Conservation (phyloP, 2,113 vertebrate genomes). For the Canis aureus region DNA sequence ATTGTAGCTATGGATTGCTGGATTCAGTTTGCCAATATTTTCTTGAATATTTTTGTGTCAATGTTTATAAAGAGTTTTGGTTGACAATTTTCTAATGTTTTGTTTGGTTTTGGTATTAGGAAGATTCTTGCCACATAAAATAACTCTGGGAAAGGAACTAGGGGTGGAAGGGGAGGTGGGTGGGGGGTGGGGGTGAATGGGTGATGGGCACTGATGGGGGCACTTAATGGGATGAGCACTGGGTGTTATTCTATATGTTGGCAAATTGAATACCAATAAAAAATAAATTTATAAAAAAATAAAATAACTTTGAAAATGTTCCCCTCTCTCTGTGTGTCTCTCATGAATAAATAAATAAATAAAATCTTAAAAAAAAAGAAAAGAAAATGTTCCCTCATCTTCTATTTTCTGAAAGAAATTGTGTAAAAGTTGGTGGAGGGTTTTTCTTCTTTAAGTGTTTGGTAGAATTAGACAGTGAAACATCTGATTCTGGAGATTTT, state of each 20-base stretch:
- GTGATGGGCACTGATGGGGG: too few relatives aligned
- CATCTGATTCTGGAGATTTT: background rate
- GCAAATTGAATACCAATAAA: too few relatives aligned
- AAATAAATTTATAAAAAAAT: too few relatives aligned
- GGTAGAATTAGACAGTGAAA: background rate
- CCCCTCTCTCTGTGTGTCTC: too few relatives aligned
- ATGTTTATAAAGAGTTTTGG: background rate
- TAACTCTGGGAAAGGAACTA: background rate
- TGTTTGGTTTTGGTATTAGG: background rate
- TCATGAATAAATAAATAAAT: too few relatives aligned
- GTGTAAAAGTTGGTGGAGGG: background rate
- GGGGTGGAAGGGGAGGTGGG: too few relatives aligned
- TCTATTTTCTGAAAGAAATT: background rate
- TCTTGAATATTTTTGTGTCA: background rate
- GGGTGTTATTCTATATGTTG: too few relatives aligned
- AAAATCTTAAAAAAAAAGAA: too few relatives aligned
- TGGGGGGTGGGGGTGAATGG: too few relatives aligned
- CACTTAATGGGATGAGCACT: too few relatives aligned
- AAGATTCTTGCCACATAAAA: background rate
- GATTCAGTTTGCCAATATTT: background rate
- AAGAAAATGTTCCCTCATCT: background rate
- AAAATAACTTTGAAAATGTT: too few relatives aligned
- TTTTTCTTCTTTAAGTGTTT: background rate
- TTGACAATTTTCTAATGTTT: background rate
- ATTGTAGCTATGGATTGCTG: background rate